These are phyloP conservation scores for Pseudanteris insignis DNA, from an alignment of 2,888 invertebrate species.

Conservation along the genomic window DNA sequence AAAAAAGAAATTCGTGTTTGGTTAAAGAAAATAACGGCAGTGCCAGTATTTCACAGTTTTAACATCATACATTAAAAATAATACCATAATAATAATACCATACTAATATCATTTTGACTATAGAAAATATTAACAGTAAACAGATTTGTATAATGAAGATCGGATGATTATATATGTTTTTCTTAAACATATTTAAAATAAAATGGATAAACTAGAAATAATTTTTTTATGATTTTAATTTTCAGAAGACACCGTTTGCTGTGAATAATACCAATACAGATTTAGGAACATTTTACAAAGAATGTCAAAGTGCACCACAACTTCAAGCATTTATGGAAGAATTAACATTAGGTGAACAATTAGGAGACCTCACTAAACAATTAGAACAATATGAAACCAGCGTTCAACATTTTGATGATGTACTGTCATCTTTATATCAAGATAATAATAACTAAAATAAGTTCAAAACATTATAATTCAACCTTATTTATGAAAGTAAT, in stretches of 20 bases:
- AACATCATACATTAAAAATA: too few species aligned
- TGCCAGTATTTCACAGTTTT: too few species aligned
- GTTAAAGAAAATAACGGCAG: too few species aligned
- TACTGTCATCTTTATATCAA: constrained; percentile 77
- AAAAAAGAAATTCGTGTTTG: too few species aligned
- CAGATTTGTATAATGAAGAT: too few species aligned
- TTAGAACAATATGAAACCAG: constrained; percentile 80
- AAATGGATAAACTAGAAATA: background rate
- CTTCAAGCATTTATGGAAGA: constrained; percentile 69
- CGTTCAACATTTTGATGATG: constrained; percentile 79
- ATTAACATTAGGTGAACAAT: constrained; percentile 68
- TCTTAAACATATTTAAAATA: too few species aligned
- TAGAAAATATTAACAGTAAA: too few species aligned
- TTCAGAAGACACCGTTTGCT: constrained; percentile 84
- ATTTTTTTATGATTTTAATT: constrained; percentile 34
- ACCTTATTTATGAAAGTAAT: too few species aligned
- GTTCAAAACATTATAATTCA: too few species aligned
- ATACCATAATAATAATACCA: too few species aligned
- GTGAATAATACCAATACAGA: constrained; percentile 78
- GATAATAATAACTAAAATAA: constrained; percentile 71
- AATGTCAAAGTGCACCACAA: constrained; percentile 78
- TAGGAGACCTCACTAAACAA: constrained; percentile 76
- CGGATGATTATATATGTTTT: too few species aligned
- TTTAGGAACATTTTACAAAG: constrained; percentile 80
- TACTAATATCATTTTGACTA: too few species aligned